These are phyloP conservation scores for Candoia aspera DNA, from an alignment of 2,113 vertebrate genomes.

Conservation along the genomic window DNA sequence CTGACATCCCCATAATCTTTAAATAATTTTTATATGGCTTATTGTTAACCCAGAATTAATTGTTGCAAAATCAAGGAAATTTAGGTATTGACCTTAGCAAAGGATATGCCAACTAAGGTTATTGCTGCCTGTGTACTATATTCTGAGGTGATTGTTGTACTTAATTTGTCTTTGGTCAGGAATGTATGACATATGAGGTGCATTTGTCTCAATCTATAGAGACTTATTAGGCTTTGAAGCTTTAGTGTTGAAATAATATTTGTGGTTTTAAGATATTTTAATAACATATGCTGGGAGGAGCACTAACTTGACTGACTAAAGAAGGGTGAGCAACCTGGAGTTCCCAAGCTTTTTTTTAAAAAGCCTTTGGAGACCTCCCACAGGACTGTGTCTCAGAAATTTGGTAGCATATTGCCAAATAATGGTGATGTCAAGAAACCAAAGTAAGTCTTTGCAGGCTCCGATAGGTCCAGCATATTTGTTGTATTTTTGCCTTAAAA, in stretches of 20 bases:
- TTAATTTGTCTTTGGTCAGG: not conserved
- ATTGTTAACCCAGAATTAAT: constrained; percentile 20
- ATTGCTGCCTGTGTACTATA: not conserved
- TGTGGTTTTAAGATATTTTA: not conserved
- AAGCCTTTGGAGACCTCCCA: no score
- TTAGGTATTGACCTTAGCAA: not conserved
- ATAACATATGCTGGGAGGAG: not conserved
- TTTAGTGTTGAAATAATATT: not conserved
- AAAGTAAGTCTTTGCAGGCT: no score
- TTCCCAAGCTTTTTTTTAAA: no score
- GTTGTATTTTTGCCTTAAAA: no score
- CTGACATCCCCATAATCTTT: constrained; percentile 34
- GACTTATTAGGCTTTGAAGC: not conserved
- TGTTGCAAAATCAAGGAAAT: constrained; percentile 41
- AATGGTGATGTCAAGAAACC: no score
- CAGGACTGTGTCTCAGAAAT: no score
- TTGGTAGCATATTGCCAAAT: no score
- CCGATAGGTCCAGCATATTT: no score
- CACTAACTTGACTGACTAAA: not conserved
- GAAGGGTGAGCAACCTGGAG: not conserved
- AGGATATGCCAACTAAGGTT: not conserved
- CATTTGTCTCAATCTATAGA: not conserved
- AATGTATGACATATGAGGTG: not conserved
- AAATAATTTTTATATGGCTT: constrained; percentile 21
- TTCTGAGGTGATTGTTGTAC: not conserved